Base-by-base conservation (phyloP, 2,797 vertebrate species). In the Coendou prehensilis region DNA sequence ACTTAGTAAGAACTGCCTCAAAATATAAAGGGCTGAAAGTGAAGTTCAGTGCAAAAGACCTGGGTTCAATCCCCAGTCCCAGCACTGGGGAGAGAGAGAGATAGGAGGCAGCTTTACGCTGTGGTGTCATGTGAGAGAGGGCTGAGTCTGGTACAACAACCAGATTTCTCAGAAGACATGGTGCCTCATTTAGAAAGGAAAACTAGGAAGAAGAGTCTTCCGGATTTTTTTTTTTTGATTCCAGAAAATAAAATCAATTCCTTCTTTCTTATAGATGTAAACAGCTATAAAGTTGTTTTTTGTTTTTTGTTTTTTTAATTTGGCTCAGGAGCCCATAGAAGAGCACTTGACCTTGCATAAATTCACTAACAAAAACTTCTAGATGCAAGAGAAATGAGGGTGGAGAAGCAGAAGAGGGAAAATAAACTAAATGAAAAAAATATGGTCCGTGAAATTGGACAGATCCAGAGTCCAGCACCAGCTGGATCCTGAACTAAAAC, bases 111-210 rank as follows among this genome's bases (percentile, higher is more conserved):
- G 71, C 71, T 45, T 73, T 26, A 23, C 9, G 22, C 23, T 73
- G 37, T 9, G 9, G n/a, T 41, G 41, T 26, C 61, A 1, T 0
- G 41, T 18, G 28, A 15, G 41, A 45, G 10, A 86, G 26, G 18
- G 33, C 0, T 1, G 11, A 9, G 57, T 45, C 45, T 0, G 3
- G 52, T 47, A 54, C 6, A 0, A 9, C 0, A 0, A 0, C 6
- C 26, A 20, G 7, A 33, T 71, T 57, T 89, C 9, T 37, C 23
- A 22, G 1, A 45, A 47, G 75, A 47, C 4, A 37, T 2, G 23
- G n/a, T 10, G 17, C 33, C 8, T 9, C 63, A 9, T 73, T 30
- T 22, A 57, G 41, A 69, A 91, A 59, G 37, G 30, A 71, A 56
- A 30, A 6, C 45, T 22, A 61, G 57, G 47, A 33, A 69, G 63